A percentile compares a stretch with the other conserved stretches of the same genome.
These are phyloP conservation scores for Carlito syrichta DNA, from an alignment of 2,113 vertebrate species.

Conservation along the genomic window DNA sequence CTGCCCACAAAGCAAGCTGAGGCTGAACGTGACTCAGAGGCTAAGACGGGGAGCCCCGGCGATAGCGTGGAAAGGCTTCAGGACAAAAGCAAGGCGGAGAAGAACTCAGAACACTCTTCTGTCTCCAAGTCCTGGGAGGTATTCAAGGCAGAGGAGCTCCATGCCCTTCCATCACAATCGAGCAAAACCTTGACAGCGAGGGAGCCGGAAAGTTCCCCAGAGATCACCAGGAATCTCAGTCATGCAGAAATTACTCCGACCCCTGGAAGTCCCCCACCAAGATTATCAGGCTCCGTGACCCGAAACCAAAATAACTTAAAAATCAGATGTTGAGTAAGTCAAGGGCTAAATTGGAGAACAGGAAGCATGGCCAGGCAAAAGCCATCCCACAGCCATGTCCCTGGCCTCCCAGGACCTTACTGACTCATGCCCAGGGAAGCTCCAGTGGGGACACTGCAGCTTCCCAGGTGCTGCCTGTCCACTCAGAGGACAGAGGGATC, in stretches of 20 bases:
- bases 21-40: accelerated
- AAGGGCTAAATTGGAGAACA: neutral
- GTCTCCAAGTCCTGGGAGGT: neutral
- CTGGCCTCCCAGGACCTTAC: neutral
- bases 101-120: neutral
- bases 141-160: neutral
- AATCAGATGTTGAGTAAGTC: neutral
- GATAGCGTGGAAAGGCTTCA: neutral
- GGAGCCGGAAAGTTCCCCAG: neutral
- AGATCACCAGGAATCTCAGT: too few species aligned
- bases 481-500: neutral
- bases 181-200: neutral
- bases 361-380: neutral
- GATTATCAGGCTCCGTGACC: neutral
- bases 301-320: neutral
- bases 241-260: neutral
- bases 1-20: neutral
- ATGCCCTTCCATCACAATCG: neutral
- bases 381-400: neutral
- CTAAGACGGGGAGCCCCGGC: neutral
- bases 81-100: neutral
- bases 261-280: neutral
- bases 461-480: neutral
- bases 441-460: neutral
- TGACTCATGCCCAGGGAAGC: neutral